These are phyloP conservation scores for Hystrix brachyura DNA, from an alignment of 2,113 vertebrate genomes.

Conservation along the genomic window DNA sequence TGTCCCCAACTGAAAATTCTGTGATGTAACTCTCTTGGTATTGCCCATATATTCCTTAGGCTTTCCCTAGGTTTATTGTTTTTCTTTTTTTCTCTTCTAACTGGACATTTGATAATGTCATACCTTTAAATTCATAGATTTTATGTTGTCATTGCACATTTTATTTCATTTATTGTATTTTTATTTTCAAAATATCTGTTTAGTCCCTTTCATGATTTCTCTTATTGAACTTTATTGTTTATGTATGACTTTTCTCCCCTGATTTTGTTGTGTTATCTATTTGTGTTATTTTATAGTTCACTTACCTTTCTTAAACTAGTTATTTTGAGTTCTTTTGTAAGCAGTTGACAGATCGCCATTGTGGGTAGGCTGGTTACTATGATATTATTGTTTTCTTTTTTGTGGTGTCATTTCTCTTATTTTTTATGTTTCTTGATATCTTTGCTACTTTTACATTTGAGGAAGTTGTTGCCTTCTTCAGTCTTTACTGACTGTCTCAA, in stretches of 20 bases:
- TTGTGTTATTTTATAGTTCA: background rate
- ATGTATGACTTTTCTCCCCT: too few relatives aligned
- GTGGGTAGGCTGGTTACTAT: background rate
- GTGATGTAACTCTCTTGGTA: background rate
- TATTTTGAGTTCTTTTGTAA: background rate
- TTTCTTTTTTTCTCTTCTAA: background rate
- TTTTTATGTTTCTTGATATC: background rate
- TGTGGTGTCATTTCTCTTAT: background rate
- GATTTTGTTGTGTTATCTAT: background rate
- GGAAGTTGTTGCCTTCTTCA: background rate
- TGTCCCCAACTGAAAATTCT: background rate
- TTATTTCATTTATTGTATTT: background rate
- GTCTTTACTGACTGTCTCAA: background rate
- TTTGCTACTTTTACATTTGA: background rate
- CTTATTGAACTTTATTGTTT: background rate
- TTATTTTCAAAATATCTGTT: background rate
- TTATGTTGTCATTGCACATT: background rate
- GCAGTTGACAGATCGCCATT: background rate
- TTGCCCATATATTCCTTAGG: background rate
- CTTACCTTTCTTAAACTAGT: background rate
- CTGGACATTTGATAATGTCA: background rate
- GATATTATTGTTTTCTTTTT: background rate
- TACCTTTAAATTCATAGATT: background rate
- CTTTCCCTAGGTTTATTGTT: background rate
- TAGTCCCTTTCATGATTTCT: background rate